Percentiles rank a stretch among this genome's conserved stretches.
These are phyloP conservation scores for Pitangus sulphuratus DNA, from an alignment of 2,797 vertebrate genomes.

Conservation along the genomic window DNA sequence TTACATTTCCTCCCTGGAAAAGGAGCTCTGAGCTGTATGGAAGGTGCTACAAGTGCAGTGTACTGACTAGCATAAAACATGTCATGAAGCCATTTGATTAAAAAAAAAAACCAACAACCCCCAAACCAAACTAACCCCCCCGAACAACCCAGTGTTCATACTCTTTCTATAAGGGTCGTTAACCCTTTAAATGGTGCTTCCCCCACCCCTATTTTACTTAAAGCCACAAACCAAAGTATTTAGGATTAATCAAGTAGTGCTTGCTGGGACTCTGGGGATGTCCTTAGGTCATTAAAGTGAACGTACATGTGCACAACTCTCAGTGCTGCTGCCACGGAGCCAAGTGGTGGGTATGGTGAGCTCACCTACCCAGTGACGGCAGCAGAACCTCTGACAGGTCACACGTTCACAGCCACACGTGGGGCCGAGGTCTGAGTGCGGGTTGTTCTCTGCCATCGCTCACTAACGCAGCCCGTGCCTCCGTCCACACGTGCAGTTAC, in stretches of 20 bases:
- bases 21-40: conserved; percentile 5
- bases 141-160: not conserved
- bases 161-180: not conserved
- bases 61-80: not conserved
- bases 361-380: not conserved
- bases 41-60: conserved; percentile 57
- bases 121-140: not conserved
- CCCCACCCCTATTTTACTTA: conserved; percentile 1
- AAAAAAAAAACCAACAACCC: not conserved
- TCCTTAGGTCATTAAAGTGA: not conserved
- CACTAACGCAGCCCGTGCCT: conserved; percentile 65
- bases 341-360: not conserved
- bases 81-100: not conserved
- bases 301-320: not conserved
- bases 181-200: not conserved
- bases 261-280: conserved; percentile 57
- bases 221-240: conserved; percentile 64
- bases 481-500: conserved; percentile 58
- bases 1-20: not conserved
- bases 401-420: conserved; percentile 43
- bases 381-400: conserved; percentile 45
- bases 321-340: not conserved
- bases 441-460: not conserved
- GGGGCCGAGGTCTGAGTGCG: conserved; percentile 44
- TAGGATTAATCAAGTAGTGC: conserved; percentile 68